A percentile compares a stretch with the other conserved stretches of the same genome.
Conservation (phyloP, 2,888 invertebrate species). For the Argyresthia albistria region DNA sequence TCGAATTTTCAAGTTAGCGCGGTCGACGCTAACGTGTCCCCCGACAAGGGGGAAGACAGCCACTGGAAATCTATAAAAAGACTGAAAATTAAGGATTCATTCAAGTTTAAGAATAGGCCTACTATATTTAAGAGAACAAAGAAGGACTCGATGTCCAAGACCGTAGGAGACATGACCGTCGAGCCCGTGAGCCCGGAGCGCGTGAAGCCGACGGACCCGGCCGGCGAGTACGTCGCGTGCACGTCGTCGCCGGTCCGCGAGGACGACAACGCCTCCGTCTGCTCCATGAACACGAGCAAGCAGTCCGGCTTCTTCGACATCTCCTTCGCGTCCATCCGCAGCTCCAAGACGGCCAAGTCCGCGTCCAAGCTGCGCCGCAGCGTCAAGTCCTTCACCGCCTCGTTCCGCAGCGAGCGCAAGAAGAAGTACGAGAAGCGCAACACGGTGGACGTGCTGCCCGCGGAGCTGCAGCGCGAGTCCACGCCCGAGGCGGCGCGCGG, state of each 20-base stretch:
- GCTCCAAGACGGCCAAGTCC: constrained; percentile 59
- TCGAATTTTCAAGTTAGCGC: constrained; percentile 56
- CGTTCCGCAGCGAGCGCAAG: constrained; percentile 63
- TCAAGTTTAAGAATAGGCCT: constrained; percentile 64
- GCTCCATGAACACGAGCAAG: constrained; percentile 62
- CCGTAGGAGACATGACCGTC: constrained; percentile 51
- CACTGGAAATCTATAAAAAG: constrained; percentile 68
- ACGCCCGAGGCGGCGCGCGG: constrained; percentile 49
- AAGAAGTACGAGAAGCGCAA: constrained; percentile 66
- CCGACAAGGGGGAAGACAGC: constrained; percentile 60
- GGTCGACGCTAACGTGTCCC: constrained; percentile 48
- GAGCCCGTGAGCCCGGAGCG: constrained; percentile 55
- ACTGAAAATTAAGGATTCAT: constrained; percentile 65
- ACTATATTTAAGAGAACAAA: constrained; percentile 61
- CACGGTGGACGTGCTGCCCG: constrained; percentile 51
- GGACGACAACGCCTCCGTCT: constrained; percentile 57
- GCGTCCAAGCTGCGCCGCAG: constrained; percentile 61
- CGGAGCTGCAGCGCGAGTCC: constrained; percentile 40
- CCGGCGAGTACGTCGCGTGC: constrained; percentile 54
- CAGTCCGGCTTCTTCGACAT: constrained; percentile 66
- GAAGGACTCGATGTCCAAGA: constrained; percentile 51
- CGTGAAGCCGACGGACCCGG: constrained; percentile 56
- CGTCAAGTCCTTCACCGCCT: constrained; percentile 67
- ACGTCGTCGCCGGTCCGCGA: constrained; percentile 63
- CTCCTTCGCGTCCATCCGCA: constrained; percentile 55